These are phyloP conservation scores for Aleiodes sp. DNA, from an alignment of 1,140 invertebrate genomes.

Conservation along the genomic window DNA sequence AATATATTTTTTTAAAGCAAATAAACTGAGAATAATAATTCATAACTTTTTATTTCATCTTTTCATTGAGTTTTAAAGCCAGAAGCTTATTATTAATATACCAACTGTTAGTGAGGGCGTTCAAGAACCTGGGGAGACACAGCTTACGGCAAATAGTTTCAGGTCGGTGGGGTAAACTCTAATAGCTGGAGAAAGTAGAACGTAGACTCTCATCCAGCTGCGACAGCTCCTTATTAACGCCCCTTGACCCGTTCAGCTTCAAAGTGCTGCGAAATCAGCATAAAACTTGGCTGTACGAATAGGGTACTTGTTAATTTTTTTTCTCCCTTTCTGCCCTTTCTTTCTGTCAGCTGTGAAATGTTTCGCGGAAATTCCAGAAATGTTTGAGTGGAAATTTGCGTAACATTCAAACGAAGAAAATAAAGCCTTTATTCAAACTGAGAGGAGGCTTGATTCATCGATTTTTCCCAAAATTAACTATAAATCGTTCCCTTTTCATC, in stretches of 20 bases:
- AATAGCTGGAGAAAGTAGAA: constrained; percentile 11
- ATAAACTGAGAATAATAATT: not conserved
- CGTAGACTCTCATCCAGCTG: not conserved
- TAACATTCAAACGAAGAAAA: no score
- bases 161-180: not conserved
- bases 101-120: not conserved
- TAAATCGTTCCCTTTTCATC: no score
- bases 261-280: constrained; percentile 26
- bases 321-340: no score
- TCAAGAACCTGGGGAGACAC: not conserved
- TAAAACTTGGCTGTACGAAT: constrained; percentile 11
- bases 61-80: no score
- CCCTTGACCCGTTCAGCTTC: constrained; percentile 19
- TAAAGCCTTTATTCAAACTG: no score
- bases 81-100: not conserved
- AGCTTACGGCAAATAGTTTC: not conserved
- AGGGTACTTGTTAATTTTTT: constrained; percentile 32
- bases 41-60: no score
- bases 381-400: no score
- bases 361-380: no score
- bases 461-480: no score
- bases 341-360: no score
- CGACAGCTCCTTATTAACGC: constrained; percentile 28
- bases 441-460: no score
- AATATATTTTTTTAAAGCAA: not conserved